Percentiles rank a stretch among this genome's conserved stretches.
phyloP scores from a whole-genome alignment of 2,797 vertebrate genomes.

The Mus spretus region DNA sequence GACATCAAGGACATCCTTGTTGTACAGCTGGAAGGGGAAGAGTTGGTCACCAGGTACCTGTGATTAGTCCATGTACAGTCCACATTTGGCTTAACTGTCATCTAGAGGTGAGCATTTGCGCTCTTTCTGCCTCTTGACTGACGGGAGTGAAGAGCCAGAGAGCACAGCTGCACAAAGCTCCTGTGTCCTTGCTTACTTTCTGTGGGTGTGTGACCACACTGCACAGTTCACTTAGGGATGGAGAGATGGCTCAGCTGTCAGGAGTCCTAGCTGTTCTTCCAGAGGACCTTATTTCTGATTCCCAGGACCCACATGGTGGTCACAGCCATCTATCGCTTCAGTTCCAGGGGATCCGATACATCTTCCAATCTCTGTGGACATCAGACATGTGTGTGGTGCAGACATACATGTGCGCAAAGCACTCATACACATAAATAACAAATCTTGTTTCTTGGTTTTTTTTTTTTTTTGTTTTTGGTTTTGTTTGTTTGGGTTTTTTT shows the following conservation, averaged over 20 bases:
- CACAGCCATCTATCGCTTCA: not conserved
- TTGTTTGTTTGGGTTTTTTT: too few relatives aligned
- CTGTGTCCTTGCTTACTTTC: not conserved
- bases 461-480: too few relatives aligned
- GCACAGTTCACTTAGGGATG: not conserved
- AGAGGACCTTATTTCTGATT: not conserved
- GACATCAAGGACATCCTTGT: not conserved
- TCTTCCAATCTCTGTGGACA: not conserved
- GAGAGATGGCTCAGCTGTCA: not conserved
- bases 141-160: not conserved
- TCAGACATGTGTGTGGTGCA: not conserved
- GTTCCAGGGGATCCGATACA: not conserved
- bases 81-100: too few relatives aligned
- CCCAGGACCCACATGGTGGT: not conserved
- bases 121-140: not conserved
- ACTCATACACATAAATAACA: not conserved
- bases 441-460: not conserved
- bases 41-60: rapidly evolving
- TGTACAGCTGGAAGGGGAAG: not conserved
- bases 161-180: not conserved
- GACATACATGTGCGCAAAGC: not conserved
- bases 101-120: not conserved
- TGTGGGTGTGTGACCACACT: not conserved
- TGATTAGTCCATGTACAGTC: rapidly evolving
- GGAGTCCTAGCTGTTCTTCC: not conserved